Evolutionary conservation across 1,140 invertebrate genomes (phyloP), one percentile per base, ranked within the genome.

Genomic region (Nephotettix cincticeps): DNA sequence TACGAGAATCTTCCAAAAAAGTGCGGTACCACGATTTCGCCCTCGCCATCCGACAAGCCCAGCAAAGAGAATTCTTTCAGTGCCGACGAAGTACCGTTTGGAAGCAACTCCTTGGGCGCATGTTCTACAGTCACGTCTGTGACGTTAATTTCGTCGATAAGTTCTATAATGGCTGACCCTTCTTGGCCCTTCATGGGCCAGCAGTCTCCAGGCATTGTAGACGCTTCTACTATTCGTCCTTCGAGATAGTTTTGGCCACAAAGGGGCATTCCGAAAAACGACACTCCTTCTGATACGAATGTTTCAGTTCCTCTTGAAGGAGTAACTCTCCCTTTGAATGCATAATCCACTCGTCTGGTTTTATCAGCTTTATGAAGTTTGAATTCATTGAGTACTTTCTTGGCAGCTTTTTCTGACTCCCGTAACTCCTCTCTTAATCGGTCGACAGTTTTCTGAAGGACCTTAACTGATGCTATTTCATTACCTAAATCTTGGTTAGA

Each of bases 101-200:
- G 90, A 1, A 93, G 86, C 19, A 96, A 83, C 23, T 85, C 82
- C 72, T 86, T 87, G 2, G 93, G 89, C 72, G 94, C 92, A 79
- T 99, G 97, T 79, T 99, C 97, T 73, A 98, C 65, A 0, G 93
- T 93, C 78, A 99, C 96, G 0, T 90, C 92, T 0, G 92, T 93
- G 29, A 97, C 88, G 78, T 88, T 86, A 67, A 97, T 91, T 47
- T 85, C 81, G 32, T 84, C 87, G 73, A 93, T 90, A 17, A 97
- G 85, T 75, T 91, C 89, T 9, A 94, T 87, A 32, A 94, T 86
- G 80, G 83, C 77, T 72, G 83, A 88, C 25, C 94, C 96, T 54
- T 83, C 82, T 17, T 83, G 82, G 0, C 95, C 95, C 79, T 94
- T 91, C 81, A 99, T 99, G 28, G 96, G 93, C 96, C 97, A 99